A percentile compares a stretch with the other conserved stretches of the same genome.
These are phyloP conservation scores for Peromyscus attwateri DNA, from an alignment of 2,797 vertebrate species.

Conservation along the genomic window DNA sequence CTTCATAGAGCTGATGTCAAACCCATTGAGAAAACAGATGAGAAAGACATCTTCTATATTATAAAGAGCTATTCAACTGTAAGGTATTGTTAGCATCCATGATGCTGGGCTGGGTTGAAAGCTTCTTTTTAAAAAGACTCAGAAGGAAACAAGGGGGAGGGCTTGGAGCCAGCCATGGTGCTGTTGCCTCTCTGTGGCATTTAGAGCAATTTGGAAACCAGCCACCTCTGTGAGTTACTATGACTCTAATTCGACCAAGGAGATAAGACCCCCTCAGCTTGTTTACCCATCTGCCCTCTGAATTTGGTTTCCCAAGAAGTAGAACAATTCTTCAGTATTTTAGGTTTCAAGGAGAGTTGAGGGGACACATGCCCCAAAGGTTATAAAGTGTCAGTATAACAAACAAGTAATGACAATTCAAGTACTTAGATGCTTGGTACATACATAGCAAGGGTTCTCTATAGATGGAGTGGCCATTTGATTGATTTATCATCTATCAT, in stretches of 20 bases:
- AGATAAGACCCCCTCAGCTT: background rate
- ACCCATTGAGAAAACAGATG: constrained; percentile 32
- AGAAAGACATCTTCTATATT: constrained; percentile 50
- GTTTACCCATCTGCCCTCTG: background rate
- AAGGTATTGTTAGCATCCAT: constrained; percentile 68
- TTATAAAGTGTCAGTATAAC: background rate
- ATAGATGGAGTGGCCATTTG: background rate
- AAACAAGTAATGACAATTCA: background rate
- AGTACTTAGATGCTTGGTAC: no score
- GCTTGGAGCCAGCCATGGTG: background rate
- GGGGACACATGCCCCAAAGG: background rate
- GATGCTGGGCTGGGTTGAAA: constrained; percentile 44
- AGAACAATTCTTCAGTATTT: background rate
- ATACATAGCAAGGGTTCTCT: background rate
- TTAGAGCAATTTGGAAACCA: constrained; percentile 58
- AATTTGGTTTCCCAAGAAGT: background rate
- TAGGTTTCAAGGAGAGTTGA: background rate
- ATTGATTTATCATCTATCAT: background rate
- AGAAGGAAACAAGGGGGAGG: constrained; percentile 27
- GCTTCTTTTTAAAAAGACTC: constrained; percentile 40
- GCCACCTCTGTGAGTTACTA: constrained; percentile 46
- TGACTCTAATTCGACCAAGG: background rate
- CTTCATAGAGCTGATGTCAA: constrained; percentile 41
- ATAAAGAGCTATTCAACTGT: constrained; percentile 41
- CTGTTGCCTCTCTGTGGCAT: constrained; percentile 43